Evolutionary conservation across 2,113 vertebrate species (phyloP).

Genomic region (Amphiprion ocellaris): DNA sequence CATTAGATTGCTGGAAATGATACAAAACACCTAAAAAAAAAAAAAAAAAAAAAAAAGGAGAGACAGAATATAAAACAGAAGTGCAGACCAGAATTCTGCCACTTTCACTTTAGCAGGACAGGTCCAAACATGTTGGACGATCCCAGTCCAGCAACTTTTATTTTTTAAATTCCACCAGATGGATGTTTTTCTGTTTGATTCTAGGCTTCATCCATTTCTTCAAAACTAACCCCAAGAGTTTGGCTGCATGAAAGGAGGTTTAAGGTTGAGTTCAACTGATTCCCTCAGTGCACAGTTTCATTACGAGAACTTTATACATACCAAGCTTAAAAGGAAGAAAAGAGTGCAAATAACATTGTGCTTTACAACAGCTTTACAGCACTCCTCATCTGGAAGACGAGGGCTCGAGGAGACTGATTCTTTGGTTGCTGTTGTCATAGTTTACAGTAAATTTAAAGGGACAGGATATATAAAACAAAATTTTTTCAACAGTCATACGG

Average conservation of each 20-base stretch:
- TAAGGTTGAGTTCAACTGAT: constrained; percentile 17
- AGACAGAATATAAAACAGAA: constrained; percentile 59
- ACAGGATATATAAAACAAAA: neutral
- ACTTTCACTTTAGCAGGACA: constrained; percentile 54
- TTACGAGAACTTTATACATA: neutral
- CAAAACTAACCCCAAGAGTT: constrained; percentile 21
- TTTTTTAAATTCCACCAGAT: constrained; percentile 48
- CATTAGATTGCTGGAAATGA: constrained; percentile 63
- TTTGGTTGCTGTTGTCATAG: constrained; percentile 50
- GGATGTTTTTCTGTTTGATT: constrained; percentile 50
- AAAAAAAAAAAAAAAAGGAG: neutral
- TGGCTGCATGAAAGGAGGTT: constrained; percentile 24
- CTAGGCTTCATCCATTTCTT: constrained; percentile 21
- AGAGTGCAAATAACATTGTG: constrained; percentile 39
- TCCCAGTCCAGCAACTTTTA: constrained; percentile 31
- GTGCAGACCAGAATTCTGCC: constrained; percentile 43
- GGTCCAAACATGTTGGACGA: constrained; percentile 44
- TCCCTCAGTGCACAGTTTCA: constrained; percentile 24
- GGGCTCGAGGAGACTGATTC: constrained; percentile 21
- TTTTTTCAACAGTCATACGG: constrained; percentile 9
- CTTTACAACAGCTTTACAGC: constrained; percentile 39
- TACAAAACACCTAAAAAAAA: constrained; percentile 12
- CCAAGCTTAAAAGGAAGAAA: constrained; percentile 1
- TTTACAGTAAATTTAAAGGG: constrained; percentile 46
- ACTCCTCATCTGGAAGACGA: constrained; percentile 21